Base-by-base conservation (phyloP, 2,888 invertebrate species). In the Lasioglossum pauxillum region DNA sequence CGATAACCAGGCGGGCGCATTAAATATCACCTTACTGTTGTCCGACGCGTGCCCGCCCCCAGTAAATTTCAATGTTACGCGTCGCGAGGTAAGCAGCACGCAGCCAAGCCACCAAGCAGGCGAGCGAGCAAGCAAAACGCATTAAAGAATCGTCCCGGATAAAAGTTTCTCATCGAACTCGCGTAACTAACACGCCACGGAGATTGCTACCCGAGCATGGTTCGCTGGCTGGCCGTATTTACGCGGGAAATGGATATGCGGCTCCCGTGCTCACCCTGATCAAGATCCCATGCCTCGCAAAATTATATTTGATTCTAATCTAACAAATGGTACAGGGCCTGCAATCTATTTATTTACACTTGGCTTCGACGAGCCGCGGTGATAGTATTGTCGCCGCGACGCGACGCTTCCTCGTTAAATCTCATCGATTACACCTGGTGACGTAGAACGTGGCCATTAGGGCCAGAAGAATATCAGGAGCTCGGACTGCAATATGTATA, bases 231-330 rank as follows among this genome's bases (percentile, higher is more conserved):
- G 67, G 67, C 67, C 77, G 87, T 88, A 84, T 88, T 83, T 87
- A 78, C 80, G 84, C 82, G 78, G 78, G 57, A 79, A 85, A 84
- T 86, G 89, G 86, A 86, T 88, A 88, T 78, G 69, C 60, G 31
- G 73, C 67, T 41, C 38, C 64, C n/a, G 27, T 5, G 27, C 35
- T 16, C 46, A 64, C 27, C 38, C 49, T 80, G 78, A 88, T 88
- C 89, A 57, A 80, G 83, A 86, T 87, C 86, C 78, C 38, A 44
- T 80, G 74, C 87, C 88, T 86, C 89, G 89, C 91, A 92, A 93
- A 94, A 94, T 94, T 93, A 93, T 94, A 94, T 94, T 94, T 93
- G 93, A 94, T 94, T 94, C 93, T 94, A 93, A 94, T 94, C 94
- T 94, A 92, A 92, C 93, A 93, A 94, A 94, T 94, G 93, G 94